Evolutionary conservation across 2,113 vertebrate species (phyloP).

Genomic region (Muscicapa adusta): DNA sequence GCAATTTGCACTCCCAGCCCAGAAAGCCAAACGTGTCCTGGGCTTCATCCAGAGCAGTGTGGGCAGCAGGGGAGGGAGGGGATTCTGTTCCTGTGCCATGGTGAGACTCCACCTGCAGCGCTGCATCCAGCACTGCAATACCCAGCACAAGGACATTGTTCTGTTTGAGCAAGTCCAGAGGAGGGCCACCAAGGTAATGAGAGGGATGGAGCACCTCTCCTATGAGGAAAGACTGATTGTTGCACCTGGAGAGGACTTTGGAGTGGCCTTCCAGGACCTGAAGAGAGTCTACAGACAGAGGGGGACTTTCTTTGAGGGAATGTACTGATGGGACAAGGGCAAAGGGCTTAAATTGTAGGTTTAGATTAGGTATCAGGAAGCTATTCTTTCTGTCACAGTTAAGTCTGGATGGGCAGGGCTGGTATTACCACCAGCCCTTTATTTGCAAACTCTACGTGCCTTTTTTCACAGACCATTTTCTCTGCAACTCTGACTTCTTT

Average conservation of each 20-base stretch:
- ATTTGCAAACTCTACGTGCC: no score
- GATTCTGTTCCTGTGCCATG: neutral
- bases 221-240: neutral
- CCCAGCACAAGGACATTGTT: neutral
- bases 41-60: rapidly evolving
- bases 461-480: no score
- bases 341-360: neutral
- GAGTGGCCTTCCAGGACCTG: neutral
- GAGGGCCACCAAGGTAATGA: neutral
- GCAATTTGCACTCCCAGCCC: no score
- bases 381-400: no score
- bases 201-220: neutral
- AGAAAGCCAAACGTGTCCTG: rapidly evolving
- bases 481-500: no score
- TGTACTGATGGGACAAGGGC: neutral
- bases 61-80: neutral
- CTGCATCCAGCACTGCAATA: neutral
- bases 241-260: neutral
- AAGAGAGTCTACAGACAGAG: neutral
- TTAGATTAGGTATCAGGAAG: neutral
- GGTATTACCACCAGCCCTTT: no score
- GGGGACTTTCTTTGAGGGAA: neutral
- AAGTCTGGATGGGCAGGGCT: no score
- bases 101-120: rapidly evolving
- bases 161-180: neutral